Percentiles rank a stretch among this genome's conserved stretches.
Evolutionary conservation across 2,888 invertebrate genomes (phyloP).

Genomic region (Dynastes maya): DNA sequence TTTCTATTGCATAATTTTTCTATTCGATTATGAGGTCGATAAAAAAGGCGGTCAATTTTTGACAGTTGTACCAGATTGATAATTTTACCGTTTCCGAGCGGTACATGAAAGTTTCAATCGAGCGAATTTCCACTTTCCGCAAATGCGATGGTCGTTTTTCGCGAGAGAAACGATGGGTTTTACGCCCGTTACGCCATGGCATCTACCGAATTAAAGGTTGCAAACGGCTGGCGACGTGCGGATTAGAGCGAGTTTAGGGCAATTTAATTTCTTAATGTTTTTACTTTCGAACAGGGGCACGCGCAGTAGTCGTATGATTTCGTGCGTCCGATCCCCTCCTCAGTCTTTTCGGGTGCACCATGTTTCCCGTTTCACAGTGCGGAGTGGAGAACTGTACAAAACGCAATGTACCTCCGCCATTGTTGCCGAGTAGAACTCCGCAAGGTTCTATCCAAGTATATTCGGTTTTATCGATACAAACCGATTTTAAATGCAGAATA

Average conservation of each 20-base stretch:
- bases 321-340: constrained; percentile 69
- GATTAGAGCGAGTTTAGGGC: constrained; percentile 18
- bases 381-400: constrained; percentile 70
- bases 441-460: constrained; percentile 69
- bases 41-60: constrained; percentile 33
- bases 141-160: not conserved
- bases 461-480: constrained; percentile 71
- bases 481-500: constrained; percentile 84
- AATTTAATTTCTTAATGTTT: constrained; percentile 52
- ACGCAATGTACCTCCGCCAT: constrained; percentile 72
- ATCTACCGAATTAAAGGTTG: not conserved
- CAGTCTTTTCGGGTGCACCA: constrained; percentile 71
- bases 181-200: not conserved
- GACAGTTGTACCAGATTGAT: constrained; percentile 3
- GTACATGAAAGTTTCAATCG: not conserved
- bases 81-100: not conserved
- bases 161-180: not conserved
- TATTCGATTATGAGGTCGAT: constrained; percentile 26
- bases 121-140: not conserved
- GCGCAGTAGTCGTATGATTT: constrained; percentile 65
- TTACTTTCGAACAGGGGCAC: constrained; percentile 58
- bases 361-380: constrained; percentile 71
- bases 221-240: not conserved
- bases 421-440: constrained; percentile 70
- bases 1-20: constrained; percentile 26